A percentile compares a stretch with the other conserved stretches of the same genome.
Evolutionary conservation across 2,113 vertebrate species (phyloP).

Genomic region (Setophaga petechia): DNA sequence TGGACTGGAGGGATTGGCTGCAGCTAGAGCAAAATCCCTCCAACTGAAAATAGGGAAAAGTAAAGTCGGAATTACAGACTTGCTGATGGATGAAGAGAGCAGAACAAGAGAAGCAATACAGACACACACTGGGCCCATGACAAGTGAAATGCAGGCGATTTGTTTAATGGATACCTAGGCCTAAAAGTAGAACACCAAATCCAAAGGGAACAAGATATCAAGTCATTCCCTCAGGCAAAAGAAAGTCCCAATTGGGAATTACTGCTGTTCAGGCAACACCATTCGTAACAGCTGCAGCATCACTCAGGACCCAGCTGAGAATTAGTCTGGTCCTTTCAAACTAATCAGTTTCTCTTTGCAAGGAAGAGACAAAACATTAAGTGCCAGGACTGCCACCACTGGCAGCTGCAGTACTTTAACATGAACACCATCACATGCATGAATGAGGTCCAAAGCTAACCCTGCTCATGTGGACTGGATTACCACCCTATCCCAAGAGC

Average conservation of each 20-base stretch:
- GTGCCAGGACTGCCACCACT: neutral
- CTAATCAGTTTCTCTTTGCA: neutral
- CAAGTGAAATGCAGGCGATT: neutral
- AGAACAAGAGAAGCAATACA: neutral
- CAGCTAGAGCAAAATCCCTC: neutral
- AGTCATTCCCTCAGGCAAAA: neutral
- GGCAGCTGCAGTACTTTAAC: neutral
- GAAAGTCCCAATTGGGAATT: rapidly evolving
- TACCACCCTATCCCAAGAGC: rapidly evolving
- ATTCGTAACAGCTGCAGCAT: neutral
- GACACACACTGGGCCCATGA: neutral
- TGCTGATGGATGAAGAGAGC: neutral
- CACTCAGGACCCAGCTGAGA: neutral
- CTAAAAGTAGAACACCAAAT: neutral
- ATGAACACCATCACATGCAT: rapidly evolving
- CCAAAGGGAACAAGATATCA: neutral
- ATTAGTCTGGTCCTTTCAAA: neutral
- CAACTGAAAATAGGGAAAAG: neutral
- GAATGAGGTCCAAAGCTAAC: neutral
- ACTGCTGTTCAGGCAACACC: rapidly evolving
- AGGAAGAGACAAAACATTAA: neutral
- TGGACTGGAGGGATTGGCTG: neutral
- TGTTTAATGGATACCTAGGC: neutral
- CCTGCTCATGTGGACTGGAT: rapidly evolving
- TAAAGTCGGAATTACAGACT: neutral